Percentiles rank a stretch among this genome's conserved stretches.
Evolutionary conservation across 2,888 invertebrate species (phyloP).

Genomic region (Notodonta ziczac): DNA sequence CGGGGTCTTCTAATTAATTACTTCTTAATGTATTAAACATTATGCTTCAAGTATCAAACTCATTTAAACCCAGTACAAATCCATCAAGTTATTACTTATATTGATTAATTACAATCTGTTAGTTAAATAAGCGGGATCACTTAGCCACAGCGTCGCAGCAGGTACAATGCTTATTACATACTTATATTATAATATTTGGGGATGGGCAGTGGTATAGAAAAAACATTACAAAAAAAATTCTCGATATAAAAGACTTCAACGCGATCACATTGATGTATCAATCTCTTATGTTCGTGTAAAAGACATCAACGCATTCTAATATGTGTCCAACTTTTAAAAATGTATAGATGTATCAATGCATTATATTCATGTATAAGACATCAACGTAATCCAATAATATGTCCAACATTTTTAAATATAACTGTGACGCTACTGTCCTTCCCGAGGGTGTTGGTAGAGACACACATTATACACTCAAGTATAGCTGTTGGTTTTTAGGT

Average conservation of each 20-base stretch:
- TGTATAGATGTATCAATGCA: too few relatives aligned
- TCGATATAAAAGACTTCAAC: neutral
- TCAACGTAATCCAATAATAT: too few relatives aligned
- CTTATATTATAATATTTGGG: neutral
- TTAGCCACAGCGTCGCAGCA: slow-evolving; percentile 5
- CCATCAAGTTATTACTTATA: slow-evolving; percentile 7
- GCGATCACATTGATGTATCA: neutral
- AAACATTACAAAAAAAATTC: too few relatives aligned
- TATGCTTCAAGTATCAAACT: neutral
- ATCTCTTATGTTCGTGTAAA: neutral
- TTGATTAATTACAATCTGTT: slow-evolving; percentile 9
- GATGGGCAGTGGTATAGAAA: neutral
- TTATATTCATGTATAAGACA: too few relatives aligned
- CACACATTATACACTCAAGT: too few relatives aligned
- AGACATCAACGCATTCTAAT: neutral
- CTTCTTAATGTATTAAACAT: neutral
- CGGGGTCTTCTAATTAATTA: neutral
- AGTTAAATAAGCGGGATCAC: slow-evolving; percentile 8
- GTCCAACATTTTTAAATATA: too few relatives aligned
- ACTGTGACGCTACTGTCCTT: too few relatives aligned
- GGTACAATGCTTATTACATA: slow-evolving; percentile 5
- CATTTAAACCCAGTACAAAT: neutral
- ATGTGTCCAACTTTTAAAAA: too few relatives aligned
- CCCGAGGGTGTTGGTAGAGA: too few relatives aligned
- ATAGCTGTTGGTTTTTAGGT: too few relatives aligned